Evolutionary conservation across 2,888 invertebrate genomes (phyloP).

Genomic region (Camponotus fellah): DNA sequence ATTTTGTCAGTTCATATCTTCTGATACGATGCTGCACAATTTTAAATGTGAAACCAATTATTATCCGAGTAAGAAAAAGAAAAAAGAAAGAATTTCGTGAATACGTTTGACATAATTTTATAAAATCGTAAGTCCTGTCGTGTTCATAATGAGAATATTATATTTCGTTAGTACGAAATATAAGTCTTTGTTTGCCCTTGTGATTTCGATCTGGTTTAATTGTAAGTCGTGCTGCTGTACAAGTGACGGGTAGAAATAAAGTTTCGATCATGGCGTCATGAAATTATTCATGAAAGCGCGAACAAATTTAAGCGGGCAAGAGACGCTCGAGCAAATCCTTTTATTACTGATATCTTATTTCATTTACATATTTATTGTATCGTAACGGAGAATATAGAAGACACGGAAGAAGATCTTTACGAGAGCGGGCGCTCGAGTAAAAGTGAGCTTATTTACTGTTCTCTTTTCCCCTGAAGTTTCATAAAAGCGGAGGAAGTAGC

Average conservation of each 20-base stretch:
- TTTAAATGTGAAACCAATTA: not conserved
- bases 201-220: constrained; percentile 35
- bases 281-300: constrained; percentile 55
- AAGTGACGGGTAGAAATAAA: constrained; percentile 38
- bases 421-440: constrained; percentile 57
- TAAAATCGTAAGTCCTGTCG: not conserved
- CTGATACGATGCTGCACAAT: not conserved
- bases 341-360: constrained; percentile 56
- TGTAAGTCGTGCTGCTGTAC: not conserved
- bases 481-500: constrained; percentile 55
- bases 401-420: constrained; percentile 50
- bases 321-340: constrained; percentile 41
- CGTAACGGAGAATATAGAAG: constrained; percentile 37
- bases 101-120: constrained; percentile 2
- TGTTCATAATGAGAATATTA: not conserved
- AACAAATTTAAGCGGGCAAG: constrained; percentile 45
- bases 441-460: constrained; percentile 71
- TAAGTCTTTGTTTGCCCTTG: not conserved
- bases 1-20: not conserved
- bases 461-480: constrained; percentile 59
- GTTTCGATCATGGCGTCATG: constrained; percentile 39
- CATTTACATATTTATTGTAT: constrained; percentile 66
- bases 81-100: not conserved
- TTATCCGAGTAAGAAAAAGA: not conserved
- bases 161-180: constrained; percentile 3